Evolutionary conservation across 2,113 vertebrate species (phyloP).

Genomic region (Osmerus mordax): DNA sequence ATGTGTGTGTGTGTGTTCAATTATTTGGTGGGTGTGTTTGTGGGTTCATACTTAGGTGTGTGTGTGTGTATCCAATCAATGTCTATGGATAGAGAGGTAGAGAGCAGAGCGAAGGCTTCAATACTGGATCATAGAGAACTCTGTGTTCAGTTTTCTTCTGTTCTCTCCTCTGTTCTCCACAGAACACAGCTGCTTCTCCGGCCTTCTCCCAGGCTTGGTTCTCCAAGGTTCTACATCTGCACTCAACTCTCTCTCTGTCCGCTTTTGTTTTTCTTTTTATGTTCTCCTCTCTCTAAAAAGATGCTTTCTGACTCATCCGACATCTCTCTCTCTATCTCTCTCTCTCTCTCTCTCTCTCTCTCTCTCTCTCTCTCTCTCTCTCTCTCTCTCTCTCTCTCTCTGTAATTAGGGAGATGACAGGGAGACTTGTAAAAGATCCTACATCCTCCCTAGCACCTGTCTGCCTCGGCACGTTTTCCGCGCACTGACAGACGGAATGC

Average conservation of each 20-base stretch:
- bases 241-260: too few species aligned
- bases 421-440: too few species aligned
- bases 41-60: neutral
- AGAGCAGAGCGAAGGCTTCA: neutral
- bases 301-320: neutral
- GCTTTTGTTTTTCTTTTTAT: neutral
- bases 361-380: too few species aligned
- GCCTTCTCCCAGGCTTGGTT: too few species aligned
- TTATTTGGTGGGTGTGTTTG: too few species aligned
- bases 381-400: too few species aligned
- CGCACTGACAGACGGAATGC: neutral
- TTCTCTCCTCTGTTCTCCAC: neutral
- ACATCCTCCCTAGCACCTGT: too few species aligned
- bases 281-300: neutral
- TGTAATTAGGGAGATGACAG: neutral
- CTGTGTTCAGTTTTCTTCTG: too few species aligned
- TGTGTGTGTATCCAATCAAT: neutral
- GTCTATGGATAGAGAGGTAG: neutral
- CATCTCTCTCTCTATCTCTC: neutral
- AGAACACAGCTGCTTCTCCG: neutral
- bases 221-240: too few species aligned
- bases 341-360: neutral
- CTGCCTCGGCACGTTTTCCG: too few species aligned
- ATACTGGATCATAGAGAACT: conserved; percentile 1
- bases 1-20: neutral